A percentile compares a stretch with the other conserved stretches of the same genome.
phyloP scores from a whole-genome alignment of 2,888 invertebrate species.

The Drosophila ustulata region DNA sequence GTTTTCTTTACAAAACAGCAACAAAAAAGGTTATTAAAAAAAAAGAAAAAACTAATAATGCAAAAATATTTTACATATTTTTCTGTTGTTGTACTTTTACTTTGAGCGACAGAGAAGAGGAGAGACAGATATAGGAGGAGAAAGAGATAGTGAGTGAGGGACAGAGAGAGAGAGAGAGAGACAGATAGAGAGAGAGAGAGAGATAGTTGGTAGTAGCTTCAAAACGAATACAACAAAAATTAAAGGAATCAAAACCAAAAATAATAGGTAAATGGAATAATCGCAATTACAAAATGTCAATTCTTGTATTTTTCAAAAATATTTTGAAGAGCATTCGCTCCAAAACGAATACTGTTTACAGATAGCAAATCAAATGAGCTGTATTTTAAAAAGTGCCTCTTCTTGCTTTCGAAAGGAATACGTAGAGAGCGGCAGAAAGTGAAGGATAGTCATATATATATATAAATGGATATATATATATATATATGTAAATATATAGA shows the following conservation, averaged over 20 bases:
- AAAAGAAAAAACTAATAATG: constrained; percentile 29
- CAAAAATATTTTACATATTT: constrained; percentile 34
- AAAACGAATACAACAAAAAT: constrained; percentile 59
- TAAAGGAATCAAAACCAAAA: constrained; percentile 29
- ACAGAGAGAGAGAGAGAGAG: constrained; percentile 23
- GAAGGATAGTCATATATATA: neutral
- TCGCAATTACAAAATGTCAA: constrained; percentile 37
- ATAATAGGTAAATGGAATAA: constrained; percentile 15
- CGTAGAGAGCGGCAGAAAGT: constrained; percentile 2
- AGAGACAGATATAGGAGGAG: constrained; percentile 21
- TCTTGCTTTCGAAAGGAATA: constrained; percentile 22
- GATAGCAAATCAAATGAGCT: constrained; percentile 33
- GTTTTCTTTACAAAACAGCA: constrained; percentile 31
- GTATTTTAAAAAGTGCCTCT: constrained; percentile 40
- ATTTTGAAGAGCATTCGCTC: neutral
- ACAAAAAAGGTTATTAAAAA: constrained; percentile 16
- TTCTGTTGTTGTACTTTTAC: constrained; percentile 56
- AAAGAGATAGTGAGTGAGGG: constrained; percentile 12
- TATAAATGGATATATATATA: neutral
- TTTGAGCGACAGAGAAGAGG: constrained; percentile 39
- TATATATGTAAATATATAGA: constrained; percentile 1
- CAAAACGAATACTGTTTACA: constrained; percentile 26
- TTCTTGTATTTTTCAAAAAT: constrained; percentile 9
- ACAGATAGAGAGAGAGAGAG: constrained; percentile 17
- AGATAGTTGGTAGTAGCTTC: constrained; percentile 37